Evolutionary conservation across 1,140 invertebrate genomes (phyloP).

Genomic region (Cydia amplana): DNA sequence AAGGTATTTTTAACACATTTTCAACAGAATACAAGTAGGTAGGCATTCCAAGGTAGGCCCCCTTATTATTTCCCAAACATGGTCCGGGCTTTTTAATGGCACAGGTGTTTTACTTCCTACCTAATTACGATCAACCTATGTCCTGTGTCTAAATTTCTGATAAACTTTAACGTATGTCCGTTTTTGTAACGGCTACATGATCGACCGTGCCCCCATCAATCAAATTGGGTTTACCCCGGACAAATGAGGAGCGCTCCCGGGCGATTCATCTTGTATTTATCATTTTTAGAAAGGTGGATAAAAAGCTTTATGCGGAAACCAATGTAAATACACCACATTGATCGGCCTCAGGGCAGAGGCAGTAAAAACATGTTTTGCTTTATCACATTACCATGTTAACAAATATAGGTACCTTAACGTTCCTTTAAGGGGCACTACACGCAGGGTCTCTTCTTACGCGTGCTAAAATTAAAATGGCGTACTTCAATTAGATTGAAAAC

Average conservation of each 20-base stretch:
- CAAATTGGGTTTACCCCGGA: conserved; percentile 28
- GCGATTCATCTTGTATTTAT: conserved; percentile 33
- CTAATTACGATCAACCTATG: background rate
- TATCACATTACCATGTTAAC: background rate
- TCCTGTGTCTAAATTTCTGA: conserved; percentile 9
- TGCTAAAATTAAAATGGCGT: no score
- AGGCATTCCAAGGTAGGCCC: no score
- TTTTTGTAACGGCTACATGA: conserved; percentile 23
- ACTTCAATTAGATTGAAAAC: no score
- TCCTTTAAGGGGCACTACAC: no score
- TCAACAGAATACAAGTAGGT: no score
- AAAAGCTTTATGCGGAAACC: conserved; percentile 3
- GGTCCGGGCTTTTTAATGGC: no score
- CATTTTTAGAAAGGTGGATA: conserved; percentile 33
- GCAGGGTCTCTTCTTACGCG: no score
- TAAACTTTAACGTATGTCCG: conserved; percentile 18
- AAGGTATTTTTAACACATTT: no score
- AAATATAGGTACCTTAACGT: background rate
- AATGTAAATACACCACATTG: conserved; percentile 9
- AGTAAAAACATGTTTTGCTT: background rate
- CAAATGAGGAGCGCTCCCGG: conserved; percentile 28
- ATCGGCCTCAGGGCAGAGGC: background rate
- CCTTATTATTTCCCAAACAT: no score
- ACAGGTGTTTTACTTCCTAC: background rate
- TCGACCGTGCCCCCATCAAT: conserved; percentile 30